A percentile compares a stretch with the other conserved stretches of the same genome.
Evolutionary conservation across 2,888 invertebrate genomes (phyloP).

Genomic region (Drosophila testacea): DNA sequence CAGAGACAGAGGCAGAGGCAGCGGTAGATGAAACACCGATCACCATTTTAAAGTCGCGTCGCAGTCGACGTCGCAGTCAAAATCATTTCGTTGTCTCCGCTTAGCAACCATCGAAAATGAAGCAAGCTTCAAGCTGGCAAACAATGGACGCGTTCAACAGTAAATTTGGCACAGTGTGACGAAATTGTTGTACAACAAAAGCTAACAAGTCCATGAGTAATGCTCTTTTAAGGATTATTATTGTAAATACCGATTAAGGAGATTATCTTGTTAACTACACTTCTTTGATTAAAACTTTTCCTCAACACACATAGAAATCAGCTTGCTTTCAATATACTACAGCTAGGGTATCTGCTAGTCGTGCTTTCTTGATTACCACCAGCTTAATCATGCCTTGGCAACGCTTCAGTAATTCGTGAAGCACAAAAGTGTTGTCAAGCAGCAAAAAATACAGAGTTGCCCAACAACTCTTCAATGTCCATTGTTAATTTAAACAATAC

Average conservation of each 20-base stretch:
- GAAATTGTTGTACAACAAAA: slow-evolving; percentile 8
- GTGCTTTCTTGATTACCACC: neutral
- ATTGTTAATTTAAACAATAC: slow-evolving; percentile 21
- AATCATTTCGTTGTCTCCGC: slow-evolving; percentile 14
- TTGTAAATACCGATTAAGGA: no score
- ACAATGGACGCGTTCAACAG: slow-evolving; percentile 30
- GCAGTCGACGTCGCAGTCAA: neutral
- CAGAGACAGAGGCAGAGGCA: slow-evolving; percentile 12
- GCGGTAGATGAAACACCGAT: slow-evolving; percentile 34
- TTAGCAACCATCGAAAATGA: slow-evolving; percentile 34
- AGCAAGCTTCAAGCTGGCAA: slow-evolving; percentile 15
- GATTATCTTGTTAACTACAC: neutral
- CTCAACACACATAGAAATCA: neutral
- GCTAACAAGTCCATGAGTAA: neutral
- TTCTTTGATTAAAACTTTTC: neutral
- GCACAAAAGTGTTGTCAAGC: slow-evolving; percentile 26
- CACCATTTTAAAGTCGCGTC: slow-evolving; percentile 23
- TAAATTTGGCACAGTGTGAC: slow-evolving; percentile 10
- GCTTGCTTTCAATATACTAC: no score
- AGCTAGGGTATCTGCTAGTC: slow-evolving; percentile 14
- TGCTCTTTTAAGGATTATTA: neutral
- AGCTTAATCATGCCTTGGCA: slow-evolving; percentile 7
- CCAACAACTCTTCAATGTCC: slow-evolving; percentile 18
- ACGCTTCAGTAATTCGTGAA: slow-evolving; percentile 30
- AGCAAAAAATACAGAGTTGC: slow-evolving; percentile 8